Evolutionary conservation across 2,797 vertebrate genomes (phyloP).

Genomic region (Eidolon dupreanum): DNA sequence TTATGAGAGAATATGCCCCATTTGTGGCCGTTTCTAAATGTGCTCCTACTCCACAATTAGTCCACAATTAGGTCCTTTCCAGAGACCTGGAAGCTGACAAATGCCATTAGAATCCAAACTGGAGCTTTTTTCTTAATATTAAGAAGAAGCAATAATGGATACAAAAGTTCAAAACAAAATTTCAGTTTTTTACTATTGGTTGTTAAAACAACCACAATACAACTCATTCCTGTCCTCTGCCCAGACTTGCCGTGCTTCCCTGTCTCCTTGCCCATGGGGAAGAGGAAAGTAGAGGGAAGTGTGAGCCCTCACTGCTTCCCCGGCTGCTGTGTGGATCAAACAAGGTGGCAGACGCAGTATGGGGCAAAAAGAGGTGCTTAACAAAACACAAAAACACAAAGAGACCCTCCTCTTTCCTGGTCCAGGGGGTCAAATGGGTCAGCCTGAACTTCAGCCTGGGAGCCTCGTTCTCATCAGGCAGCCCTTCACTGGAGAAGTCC

Average conservation of each 20-base stretch:
- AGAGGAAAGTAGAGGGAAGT: neutral
- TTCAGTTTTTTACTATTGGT: neutral
- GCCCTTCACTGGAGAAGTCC: neutral
- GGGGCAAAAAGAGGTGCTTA: neutral
- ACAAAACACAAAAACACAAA: neutral
- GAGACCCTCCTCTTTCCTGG: neutral
- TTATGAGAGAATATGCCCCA: neutral
- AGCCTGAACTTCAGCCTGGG: neutral
- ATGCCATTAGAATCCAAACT: neutral
- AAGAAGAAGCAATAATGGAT: neutral
- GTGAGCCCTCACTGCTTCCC: neutral
- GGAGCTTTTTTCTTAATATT: neutral
- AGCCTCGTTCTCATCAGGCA: neutral
- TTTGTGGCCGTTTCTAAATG: neutral
- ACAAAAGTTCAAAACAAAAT: neutral
- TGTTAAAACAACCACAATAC: neutral
- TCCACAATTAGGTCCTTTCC: neutral
- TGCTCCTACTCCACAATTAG: neutral
- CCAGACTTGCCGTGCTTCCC: neutral
- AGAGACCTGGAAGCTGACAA: neutral
- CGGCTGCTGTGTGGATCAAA: neutral
- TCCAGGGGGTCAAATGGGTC: neutral
- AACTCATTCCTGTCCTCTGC: neutral
- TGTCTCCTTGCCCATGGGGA: neutral
- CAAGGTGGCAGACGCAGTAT: neutral